Evolutionary conservation across 2,797 vertebrate genomes (phyloP), one percentile per base, ranked within the genome.

Genomic region (Falco columbarius): DNA sequence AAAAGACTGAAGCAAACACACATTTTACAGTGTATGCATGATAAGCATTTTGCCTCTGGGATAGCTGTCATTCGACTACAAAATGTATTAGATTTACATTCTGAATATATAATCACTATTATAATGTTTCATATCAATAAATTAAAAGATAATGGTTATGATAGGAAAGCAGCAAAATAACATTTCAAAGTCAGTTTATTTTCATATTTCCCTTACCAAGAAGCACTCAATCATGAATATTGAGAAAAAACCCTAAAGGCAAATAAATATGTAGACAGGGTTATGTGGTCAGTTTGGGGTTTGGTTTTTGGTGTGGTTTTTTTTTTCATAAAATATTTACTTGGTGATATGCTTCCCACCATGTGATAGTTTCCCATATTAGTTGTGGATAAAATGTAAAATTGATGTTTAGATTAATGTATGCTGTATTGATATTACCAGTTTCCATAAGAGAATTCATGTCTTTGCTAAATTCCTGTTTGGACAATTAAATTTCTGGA

Each of bases 21-120:
- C 79, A 77, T 73, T 95, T 97, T 90, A 82, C 73, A 73, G 23
- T 21, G 61, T 30, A 49, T 58, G 94, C 61, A 80, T 93, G 79
- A 71, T 85, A 96, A 93, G 26, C 14, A 85, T 95, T 91, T 95
- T 90, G 91, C 91, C 93, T 96, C 49, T 4, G 14, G 88, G 61
- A 74, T 68, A 93, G 44, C 22, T 94, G 72, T 89, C 49, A 68
- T 86, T 80, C 70, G 62, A 81, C 67, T 95, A 71, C 26, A 84
- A 92, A 95, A 90, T 85, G 4, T 82, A 55, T 67, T 86, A 7
- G 24, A 81, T 91, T 96, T 87, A 65, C n/a, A 62, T 89, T 92
- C 38, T 86, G 88, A 65, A 94, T 90, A 77, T 61, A 74, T 96
- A 90, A 92, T 83, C 0, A 0, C 61, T 79, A 74, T 58, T 80